Evolutionary conservation across 2,888 invertebrate species (phyloP).

Genomic region (Drosophila recens): DNA sequence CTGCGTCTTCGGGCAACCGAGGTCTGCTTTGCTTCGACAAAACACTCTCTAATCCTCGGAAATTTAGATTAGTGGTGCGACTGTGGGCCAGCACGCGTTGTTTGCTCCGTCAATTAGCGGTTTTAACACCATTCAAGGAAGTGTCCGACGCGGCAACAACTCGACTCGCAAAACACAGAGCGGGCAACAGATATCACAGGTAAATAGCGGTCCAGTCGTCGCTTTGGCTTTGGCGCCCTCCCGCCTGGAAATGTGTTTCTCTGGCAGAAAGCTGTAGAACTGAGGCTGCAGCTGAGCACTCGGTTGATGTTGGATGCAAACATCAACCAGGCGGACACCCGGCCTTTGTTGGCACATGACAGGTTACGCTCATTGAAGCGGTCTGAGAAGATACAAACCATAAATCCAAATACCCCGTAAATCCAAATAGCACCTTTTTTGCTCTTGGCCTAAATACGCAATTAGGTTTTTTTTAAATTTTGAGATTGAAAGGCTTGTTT

Average conservation of each 20-base stretch:
- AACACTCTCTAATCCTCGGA: slow-evolving; percentile 22
- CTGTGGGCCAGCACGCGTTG: slow-evolving; percentile 69
- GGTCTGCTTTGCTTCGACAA: neutral
- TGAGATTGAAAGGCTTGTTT: neutral
- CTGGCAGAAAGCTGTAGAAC: slow-evolving; percentile 4
- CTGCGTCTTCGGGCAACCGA: no score
- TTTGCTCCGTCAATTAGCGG: slow-evolving; percentile 69
- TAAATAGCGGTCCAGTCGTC: slow-evolving; percentile 53
- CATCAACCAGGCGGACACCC: slow-evolving; percentile 26
- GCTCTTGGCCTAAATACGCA: slow-evolving; percentile 11
- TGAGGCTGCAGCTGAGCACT: slow-evolving; percentile 6
- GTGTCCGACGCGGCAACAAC: slow-evolving; percentile 44
- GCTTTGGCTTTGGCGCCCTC: slow-evolving; percentile 25
- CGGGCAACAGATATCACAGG: slow-evolving; percentile 67
- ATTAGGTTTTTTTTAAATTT: neutral
- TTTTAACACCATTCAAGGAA: slow-evolving; percentile 60
- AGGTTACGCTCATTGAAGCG: slow-evolving; percentile 35
- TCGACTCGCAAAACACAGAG: slow-evolving; percentile 38
- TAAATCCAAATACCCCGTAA: neutral
- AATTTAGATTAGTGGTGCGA: slow-evolving; percentile 57
- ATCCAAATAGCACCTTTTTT: neutral
- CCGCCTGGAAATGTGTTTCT: slow-evolving; percentile 4
- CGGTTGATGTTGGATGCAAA: slow-evolving; percentile 12
- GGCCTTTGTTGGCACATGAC: slow-evolving; percentile 57
- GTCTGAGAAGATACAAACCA: neutral